Percentiles rank a stretch among this genome's conserved stretches.
phyloP scores from a whole-genome alignment of 2,797 vertebrate genomes.

The Varecia variegata region DNA sequence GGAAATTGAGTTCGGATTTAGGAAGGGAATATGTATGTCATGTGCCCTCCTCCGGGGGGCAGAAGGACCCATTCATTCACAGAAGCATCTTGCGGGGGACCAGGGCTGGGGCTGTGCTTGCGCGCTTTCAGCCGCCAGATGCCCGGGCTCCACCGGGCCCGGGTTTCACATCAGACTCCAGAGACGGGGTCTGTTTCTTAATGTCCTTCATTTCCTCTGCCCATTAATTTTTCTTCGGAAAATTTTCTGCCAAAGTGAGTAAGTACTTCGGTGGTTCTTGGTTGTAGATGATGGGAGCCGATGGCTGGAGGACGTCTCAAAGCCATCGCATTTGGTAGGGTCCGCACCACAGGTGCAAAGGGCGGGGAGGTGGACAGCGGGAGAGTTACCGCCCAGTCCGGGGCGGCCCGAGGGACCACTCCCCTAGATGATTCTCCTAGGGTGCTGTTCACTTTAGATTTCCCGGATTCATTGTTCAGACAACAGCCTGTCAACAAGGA shows the following conservation, averaged over 20 bases:
- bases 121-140: background rate
- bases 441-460: background rate
- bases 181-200: background rate
- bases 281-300: background rate
- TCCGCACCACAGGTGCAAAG: background rate
- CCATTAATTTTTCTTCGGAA: background rate
- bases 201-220: slow-evolving; percentile 4
- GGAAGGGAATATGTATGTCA: background rate
- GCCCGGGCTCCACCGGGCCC: background rate
- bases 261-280: background rate
- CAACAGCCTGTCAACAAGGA: background rate
- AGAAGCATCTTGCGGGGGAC: background rate
- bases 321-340: background rate
- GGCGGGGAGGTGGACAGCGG: background rate
- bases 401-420: background rate
- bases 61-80: background rate
- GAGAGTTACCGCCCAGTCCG: background rate
- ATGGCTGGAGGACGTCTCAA: background rate
- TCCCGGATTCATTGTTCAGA: background rate
- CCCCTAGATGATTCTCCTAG: background rate
- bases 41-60: background rate
- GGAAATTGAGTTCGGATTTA: background rate
- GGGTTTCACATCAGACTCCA: background rate
- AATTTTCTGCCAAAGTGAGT: background rate
- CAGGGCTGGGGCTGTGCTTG: background rate